A percentile compares a stretch with the other conserved stretches of the same genome.
phyloP scores from a whole-genome alignment of 2,888 invertebrate genomes.

The Acrocyrtus sp. region DNA sequence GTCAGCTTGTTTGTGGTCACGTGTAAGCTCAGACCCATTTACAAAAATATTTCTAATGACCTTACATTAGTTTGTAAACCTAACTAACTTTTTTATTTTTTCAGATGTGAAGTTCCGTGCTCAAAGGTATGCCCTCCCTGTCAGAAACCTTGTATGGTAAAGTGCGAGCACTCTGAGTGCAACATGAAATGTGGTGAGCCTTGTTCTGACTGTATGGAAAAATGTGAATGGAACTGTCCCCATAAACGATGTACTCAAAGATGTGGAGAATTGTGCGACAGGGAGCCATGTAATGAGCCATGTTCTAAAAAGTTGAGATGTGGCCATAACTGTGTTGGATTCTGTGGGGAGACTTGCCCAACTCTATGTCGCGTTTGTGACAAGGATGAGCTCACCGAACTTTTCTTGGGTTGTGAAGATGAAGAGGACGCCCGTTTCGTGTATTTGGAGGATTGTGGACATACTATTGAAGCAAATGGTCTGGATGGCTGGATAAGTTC shows the following conservation, averaged over 20 bases:
- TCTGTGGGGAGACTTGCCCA: conserved; percentile 79
- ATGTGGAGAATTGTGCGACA: conserved; percentile 65
- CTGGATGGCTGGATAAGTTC: conserved; percentile 58
- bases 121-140: conserved; percentile 65
- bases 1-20: conserved; percentile 74
- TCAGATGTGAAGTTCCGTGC: conserved; percentile 64
- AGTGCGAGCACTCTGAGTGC: conserved; percentile 60
- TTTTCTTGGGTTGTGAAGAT: conserved; percentile 15
- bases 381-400: conserved; percentile 63
- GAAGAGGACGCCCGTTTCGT: conserved; percentile 55
- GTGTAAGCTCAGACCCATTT: conserved; percentile 65
- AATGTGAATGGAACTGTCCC: conserved; percentile 23
- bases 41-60: neutral
- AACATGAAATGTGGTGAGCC: conserved; percentile 53
- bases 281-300: conserved; percentile 64
- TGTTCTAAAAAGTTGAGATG: conserved; percentile 64
- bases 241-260: conserved; percentile 20
- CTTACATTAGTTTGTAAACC: neutral
- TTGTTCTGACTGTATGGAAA: conserved; percentile 48
- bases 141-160: conserved; percentile 49
- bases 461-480: conserved; percentile 41
- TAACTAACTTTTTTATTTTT: neutral
- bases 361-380: conserved; percentile 71
- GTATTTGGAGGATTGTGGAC: conserved; percentile 64
- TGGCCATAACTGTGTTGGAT: conserved; percentile 68